Percentiles rank a stretch among this genome's conserved stretches.
These are phyloP conservation scores for Taeniopygia guttata DNA, from an alignment of 2,797 vertebrate genomes.

Conservation along the genomic window DNA sequence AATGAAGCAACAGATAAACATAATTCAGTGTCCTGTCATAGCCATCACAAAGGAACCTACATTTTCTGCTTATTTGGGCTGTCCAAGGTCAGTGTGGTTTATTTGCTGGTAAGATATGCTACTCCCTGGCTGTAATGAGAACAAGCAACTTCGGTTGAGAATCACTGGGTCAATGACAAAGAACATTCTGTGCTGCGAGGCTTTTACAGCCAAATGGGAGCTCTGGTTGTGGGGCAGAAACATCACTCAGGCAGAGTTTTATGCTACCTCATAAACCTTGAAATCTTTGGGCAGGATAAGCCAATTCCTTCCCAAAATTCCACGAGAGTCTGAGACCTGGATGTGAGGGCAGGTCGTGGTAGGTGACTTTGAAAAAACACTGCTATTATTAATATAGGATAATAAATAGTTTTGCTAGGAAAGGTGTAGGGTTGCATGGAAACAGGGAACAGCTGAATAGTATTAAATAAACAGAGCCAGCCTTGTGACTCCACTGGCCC, in stretches of 20 bases:
- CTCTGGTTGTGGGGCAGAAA: background rate
- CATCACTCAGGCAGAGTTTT: background rate
- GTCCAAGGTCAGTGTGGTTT: background rate
- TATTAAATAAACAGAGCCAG: constrained; percentile 38
- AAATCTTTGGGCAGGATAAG: background rate
- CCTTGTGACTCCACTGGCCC: background rate
- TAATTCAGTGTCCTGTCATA: background rate
- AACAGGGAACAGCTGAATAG: constrained; percentile 45
- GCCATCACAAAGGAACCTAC: background rate
- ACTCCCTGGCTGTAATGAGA: background rate
- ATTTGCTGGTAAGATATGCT: background rate
- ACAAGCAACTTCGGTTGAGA: background rate
- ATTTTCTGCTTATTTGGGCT: background rate
- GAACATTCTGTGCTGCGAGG: background rate
- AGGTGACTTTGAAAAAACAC: constrained; percentile 38
- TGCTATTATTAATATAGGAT: constrained; percentile 35
- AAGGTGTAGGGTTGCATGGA: constrained; percentile 42
- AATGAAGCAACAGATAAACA: background rate
- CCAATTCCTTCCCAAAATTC: background rate
- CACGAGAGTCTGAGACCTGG: background rate
- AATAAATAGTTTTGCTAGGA: constrained; percentile 40
- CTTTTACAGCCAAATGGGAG: background rate
- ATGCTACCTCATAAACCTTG: background rate
- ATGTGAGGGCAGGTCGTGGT: background rate
- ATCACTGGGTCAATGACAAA: background rate